These are phyloP conservation scores for Drosophila testacea DNA, from an alignment of 2,888 invertebrate species.

Conservation along the genomic window DNA sequence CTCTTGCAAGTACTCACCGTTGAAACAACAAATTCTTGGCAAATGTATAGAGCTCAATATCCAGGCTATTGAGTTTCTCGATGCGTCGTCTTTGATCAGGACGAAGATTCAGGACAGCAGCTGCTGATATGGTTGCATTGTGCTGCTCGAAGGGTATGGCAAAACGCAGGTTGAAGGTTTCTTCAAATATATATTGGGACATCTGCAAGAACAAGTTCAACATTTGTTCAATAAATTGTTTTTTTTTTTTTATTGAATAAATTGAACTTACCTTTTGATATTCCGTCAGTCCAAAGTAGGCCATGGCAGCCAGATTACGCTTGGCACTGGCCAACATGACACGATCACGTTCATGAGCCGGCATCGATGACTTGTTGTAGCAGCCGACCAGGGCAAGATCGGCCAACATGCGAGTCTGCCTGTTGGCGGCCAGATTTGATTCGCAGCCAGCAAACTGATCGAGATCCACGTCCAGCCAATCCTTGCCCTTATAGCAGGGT, in stretches of 20 bases:
- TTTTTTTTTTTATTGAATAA: too few species aligned
- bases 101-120: slow-evolving; percentile 91
- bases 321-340: slow-evolving; percentile 98
- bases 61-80: slow-evolving; percentile 93
- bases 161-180: slow-evolving; percentile 95
- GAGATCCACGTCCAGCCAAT: slow-evolving; percentile 95
- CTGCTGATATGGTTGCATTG: slow-evolving; percentile 94
- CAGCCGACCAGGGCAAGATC: slow-evolving; percentile 97
- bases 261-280: slow-evolving; percentile 90
- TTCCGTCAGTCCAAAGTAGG: slow-evolving; percentile 98
- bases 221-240: not conserved
- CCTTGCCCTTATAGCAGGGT: slow-evolving; percentile 90
- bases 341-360: slow-evolving; percentile 90
- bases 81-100: slow-evolving; percentile 91
- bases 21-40: slow-evolving; percentile 95
- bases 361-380: slow-evolving; percentile 94
- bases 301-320: slow-evolving; percentile 96
- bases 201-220: slow-evolving; percentile 86
- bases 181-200: slow-evolving; percentile 97
- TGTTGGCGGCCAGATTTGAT: slow-evolving; percentile 97
- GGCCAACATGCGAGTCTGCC: slow-evolving; percentile 99
- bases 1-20: slow-evolving; percentile 85
- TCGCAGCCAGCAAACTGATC: slow-evolving; percentile 96
- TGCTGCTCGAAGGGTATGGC: slow-evolving; percentile 96
- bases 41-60: slow-evolving; percentile 96